These are phyloP conservation scores for Cataglyphis hispanica DNA, from an alignment of 1,140 invertebrate species.

Conservation along the genomic window DNA sequence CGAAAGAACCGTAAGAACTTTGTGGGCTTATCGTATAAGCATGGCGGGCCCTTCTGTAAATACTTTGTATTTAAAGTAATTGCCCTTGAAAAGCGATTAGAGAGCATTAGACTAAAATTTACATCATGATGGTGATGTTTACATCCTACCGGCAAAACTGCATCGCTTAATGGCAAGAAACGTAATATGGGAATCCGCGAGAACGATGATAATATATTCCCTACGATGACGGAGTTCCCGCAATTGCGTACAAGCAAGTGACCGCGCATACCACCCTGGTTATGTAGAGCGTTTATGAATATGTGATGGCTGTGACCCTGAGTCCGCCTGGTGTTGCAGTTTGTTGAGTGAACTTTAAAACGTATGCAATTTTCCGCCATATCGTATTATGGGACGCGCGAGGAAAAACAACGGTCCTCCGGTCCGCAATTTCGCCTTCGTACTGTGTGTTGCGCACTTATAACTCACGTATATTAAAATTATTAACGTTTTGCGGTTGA, in stretches of 20 bases:
- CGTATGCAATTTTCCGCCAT: conserved; percentile 63
- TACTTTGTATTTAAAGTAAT: conserved; percentile 59
- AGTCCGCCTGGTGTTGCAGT: conserved; percentile 52
- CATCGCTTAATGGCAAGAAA: conserved; percentile 50
- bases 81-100: conserved; percentile 37
- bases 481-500: conserved; percentile 52
- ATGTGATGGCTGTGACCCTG: conserved; percentile 49
- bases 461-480: conserved; percentile 61
- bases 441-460: conserved; percentile 42
- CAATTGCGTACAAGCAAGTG: conserved; percentile 60
- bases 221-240: conserved; percentile 40
- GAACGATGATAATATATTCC: conserved; percentile 42
- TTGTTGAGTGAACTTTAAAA: conserved; percentile 63
- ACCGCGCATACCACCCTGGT: conserved; percentile 14
- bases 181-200: conserved; percentile 10
- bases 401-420: conserved; percentile 55
- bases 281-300: conserved; percentile 50
- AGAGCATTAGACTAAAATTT: conserved; percentile 39
- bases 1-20: conserved; percentile 61
- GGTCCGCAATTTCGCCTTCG: conserved; percentile 51
- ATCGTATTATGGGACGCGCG: conserved; percentile 54
- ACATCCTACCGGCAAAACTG: not conserved
- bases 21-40: conserved; percentile 58
- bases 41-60: not conserved
- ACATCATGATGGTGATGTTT: conserved; percentile 40